Percentiles rank a stretch among this genome's conserved stretches.
Conservation (phyloP, 2,888 invertebrate species). For the Xiphydria camelus region DNA sequence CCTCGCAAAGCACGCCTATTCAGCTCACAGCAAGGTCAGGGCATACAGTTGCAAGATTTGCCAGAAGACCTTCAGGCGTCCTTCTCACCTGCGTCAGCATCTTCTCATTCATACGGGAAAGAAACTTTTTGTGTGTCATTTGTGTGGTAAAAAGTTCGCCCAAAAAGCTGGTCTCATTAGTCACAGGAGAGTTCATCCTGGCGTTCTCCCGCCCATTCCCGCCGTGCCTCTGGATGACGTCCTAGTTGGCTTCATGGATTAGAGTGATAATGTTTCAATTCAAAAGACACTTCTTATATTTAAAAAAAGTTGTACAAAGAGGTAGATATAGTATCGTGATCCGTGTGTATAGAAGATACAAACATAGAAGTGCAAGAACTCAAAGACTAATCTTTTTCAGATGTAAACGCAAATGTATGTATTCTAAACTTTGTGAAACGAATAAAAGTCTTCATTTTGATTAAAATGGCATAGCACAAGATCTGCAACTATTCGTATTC, state of each 20-base stretch:
- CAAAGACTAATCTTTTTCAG: no score
- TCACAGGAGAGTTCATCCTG: conserved; percentile 38
- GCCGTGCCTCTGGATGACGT: conserved; percentile 32
- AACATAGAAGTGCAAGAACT: no score
- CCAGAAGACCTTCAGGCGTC: neutral
- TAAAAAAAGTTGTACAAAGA: no score
- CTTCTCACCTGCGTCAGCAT: conserved; percentile 30
- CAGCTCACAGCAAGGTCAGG: neutral
- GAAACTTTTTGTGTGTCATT: conserved; percentile 9
- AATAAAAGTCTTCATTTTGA: no score
- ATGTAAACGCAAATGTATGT: no score
- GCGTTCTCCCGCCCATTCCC: conserved; percentile 29
- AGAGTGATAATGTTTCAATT: no score
- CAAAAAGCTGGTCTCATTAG: conserved; percentile 33
- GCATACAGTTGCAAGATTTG: neutral
- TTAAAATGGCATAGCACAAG: no score
- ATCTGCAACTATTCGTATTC: no score
- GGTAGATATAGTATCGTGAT: no score
- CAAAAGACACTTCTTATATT: no score
- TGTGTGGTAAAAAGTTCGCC: conserved; percentile 23
- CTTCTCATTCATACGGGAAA: conserved; percentile 34
- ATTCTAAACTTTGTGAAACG: no score
- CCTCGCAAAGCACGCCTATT: conserved; percentile 3
- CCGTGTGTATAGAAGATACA: no score
- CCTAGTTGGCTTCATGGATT: conserved; percentile 12